Evolutionary conservation across 2,888 invertebrate genomes (phyloP).

Genomic region (Platycnemis pennipes): DNA sequence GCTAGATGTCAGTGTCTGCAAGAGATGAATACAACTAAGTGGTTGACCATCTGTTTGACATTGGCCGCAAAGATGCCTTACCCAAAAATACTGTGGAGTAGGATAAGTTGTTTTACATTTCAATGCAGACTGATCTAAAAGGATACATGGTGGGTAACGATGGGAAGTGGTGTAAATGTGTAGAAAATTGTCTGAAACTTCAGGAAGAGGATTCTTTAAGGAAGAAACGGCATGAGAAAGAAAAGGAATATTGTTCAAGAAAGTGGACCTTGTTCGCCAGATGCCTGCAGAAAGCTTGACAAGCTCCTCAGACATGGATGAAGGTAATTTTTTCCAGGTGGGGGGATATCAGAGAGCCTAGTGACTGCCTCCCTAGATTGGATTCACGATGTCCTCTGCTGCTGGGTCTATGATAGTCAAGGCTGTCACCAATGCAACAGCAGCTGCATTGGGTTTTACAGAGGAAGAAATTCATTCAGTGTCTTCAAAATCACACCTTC

Average conservation of each 20-base stretch:
- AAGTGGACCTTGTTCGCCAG: neutral
- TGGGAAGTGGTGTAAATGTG: neutral
- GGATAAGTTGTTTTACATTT: neutral
- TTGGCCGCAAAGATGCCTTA: neutral
- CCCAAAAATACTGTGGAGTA: neutral
- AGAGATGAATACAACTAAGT: neutral
- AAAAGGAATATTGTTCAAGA: neutral
- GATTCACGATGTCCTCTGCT: no score
- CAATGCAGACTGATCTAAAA: neutral
- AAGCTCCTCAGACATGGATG: neutral
- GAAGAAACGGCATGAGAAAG: neutral
- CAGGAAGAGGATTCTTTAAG: neutral
- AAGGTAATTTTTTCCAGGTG: neutral
- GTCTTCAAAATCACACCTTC: slow-evolving; percentile 81
- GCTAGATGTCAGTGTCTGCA: neutral
- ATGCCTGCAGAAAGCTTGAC: neutral
- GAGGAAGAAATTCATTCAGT: no score
- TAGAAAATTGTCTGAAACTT: neutral
- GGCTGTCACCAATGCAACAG: no score
- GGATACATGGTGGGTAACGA: neutral
- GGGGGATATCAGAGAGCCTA: neutral
- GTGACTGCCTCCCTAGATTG: no score
- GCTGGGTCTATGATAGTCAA: no score
- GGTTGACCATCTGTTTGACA: neutral
- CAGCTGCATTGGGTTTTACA: no score